These are phyloP conservation scores for Sebastes baramenuke DNA, from an alignment of 2,797 vertebrate genomes.

Conservation along the genomic window DNA sequence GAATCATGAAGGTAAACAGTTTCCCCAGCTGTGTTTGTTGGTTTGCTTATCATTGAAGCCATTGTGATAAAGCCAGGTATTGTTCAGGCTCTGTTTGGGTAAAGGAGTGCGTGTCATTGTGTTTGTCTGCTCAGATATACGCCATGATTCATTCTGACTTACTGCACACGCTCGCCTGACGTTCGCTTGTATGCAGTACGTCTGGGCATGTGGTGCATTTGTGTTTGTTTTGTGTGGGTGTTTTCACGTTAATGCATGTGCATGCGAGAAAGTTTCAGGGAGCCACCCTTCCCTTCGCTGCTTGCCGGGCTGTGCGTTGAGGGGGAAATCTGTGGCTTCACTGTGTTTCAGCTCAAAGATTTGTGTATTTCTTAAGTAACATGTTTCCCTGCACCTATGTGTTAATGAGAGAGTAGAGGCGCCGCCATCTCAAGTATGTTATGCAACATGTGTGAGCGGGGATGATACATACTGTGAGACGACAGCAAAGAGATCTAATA, in stretches of 20 bases:
- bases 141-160: conserved; percentile 21
- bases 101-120: conserved; percentile 15
- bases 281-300: conserved; percentile 29
- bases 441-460: neutral
- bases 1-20: conserved; percentile 35
- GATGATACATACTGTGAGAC: neutral
- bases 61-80: conserved; percentile 38
- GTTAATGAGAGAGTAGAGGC: neutral
- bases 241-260: neutral
- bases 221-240: conserved; percentile 28
- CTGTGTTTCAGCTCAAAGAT: neutral
- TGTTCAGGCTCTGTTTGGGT: conserved; percentile 39
- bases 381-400: neutral
- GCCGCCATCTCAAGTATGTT: neutral
- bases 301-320: conserved; percentile 20
- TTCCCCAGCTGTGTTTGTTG: conserved; percentile 5
- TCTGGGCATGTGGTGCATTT: neutral
- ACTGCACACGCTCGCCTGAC: neutral
- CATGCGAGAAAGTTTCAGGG: conserved; percentile 2
- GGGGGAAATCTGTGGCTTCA: conserved; percentile 20
- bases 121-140: conserved; percentile 39
- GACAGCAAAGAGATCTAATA: neutral
- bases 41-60: conserved; percentile 16
- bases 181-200: neutral
- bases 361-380: neutral